Percentiles rank a stretch among this genome's conserved stretches.
Evolutionary conservation across 2,797 vertebrate species (phyloP).

Genomic region (Neosilurus hyrtlii): DNA sequence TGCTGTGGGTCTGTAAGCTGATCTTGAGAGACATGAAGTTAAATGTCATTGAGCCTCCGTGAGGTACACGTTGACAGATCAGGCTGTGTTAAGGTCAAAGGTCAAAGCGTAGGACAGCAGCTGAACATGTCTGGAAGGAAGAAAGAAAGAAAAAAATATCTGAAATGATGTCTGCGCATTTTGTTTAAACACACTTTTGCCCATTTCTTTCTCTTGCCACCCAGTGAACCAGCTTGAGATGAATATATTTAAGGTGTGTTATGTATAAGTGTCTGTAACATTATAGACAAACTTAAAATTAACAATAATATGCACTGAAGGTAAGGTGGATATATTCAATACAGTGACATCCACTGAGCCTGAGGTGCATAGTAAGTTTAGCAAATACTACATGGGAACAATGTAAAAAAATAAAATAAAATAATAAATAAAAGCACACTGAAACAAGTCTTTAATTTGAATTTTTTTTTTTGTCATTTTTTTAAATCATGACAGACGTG

Average conservation of each 20-base stretch:
- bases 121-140: constrained; percentile 34
- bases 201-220: neutral
- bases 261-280: neutral
- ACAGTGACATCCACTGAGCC: too few relatives aligned
- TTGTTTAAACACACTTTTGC: neutral
- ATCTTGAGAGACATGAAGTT: constrained; percentile 70
- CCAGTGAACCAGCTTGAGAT: neutral
- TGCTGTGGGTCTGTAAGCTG: constrained; percentile 58
- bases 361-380: too few relatives aligned
- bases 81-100: constrained; percentile 53
- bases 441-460: too few relatives aligned
- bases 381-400: too few relatives aligned
- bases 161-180: neutral
- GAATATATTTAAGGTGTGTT: neutral
- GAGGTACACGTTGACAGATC: constrained; percentile 62
- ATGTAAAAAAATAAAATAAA: too few relatives aligned
- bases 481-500: too few relatives aligned
- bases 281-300: neutral
- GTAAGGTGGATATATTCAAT: too few relatives aligned
- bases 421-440: too few relatives aligned
- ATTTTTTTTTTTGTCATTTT: too few relatives aligned
- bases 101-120: constrained; percentile 49
- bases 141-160: constrained; percentile 7
- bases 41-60: constrained; percentile 68
- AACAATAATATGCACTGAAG: too few relatives aligned